phyloP scores from a whole-genome alignment of 1,140 invertebrate species.

The Zaprionus kolodkinae region DNA sequence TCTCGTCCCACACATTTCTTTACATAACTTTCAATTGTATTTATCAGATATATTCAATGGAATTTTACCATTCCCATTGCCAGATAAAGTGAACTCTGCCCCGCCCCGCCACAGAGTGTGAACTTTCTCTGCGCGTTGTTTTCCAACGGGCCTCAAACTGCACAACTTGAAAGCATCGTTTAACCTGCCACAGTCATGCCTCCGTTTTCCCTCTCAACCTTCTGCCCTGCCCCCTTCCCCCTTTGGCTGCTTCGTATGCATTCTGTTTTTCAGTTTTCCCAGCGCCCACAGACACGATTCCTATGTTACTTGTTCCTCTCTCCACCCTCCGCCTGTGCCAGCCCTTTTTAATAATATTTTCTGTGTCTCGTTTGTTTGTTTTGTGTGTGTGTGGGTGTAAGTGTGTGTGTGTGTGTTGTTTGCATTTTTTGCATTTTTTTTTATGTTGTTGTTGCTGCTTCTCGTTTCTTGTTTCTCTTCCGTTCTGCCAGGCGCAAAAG shows the following conservation, averaged over 20 bases:
- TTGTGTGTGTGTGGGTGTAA: constrained; percentile 42
- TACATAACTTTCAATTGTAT: not conserved
- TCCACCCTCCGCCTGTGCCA: not conserved
- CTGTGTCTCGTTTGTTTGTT: constrained; percentile 37
- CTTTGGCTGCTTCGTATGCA: constrained; percentile 4
- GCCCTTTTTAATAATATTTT: constrained; percentile 54
- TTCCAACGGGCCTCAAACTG: constrained; percentile 26
- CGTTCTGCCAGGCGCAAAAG: constrained; percentile 34
- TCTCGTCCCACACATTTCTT: not conserved
- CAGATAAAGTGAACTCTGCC: constrained; percentile 12
- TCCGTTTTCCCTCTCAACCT: not conserved
- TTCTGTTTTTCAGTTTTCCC: constrained; percentile 23
- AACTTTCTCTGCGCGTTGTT: constrained; percentile 16
- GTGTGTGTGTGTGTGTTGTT: constrained; percentile 44
- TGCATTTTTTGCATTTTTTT: constrained; percentile 55
- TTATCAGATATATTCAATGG: not conserved
- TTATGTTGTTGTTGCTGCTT: constrained; percentile 17
- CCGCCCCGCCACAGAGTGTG: not conserved
- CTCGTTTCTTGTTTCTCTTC: constrained; percentile 30
- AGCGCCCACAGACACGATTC: constrained; percentile 34
- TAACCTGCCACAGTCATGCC: constrained; percentile 32
- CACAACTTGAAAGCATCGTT: constrained; percentile 20
- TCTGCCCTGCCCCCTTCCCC: too few relatives aligned
- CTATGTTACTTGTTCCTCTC: constrained; percentile 25
- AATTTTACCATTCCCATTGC: not conserved